These are phyloP conservation scores for Willisornis vidua DNA, from an alignment of 2,113 vertebrate genomes.

Conservation along the genomic window DNA sequence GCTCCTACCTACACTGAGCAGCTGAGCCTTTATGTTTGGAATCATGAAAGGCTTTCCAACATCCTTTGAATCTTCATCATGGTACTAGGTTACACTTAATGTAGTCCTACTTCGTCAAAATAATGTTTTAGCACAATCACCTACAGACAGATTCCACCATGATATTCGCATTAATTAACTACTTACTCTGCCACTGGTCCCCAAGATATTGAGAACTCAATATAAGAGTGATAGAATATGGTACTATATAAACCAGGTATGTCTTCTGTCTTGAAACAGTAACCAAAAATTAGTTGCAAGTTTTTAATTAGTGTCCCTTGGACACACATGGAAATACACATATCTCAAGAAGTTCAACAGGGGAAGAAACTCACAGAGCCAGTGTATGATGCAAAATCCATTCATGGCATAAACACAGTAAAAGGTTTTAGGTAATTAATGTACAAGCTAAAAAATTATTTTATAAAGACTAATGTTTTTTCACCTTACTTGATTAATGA, in stretches of 20 bases:
- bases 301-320: not conserved
- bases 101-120: not conserved
- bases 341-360: not conserved
- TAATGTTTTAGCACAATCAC: not conserved
- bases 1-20: not conserved
- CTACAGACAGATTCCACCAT: not conserved
- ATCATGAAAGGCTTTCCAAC: not conserved
- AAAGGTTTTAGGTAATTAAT: not conserved
- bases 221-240: not conserved
- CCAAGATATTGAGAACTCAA: not conserved
- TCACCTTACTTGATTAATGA: not conserved
- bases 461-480: not conserved
- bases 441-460: not conserved
- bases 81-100: not conserved
- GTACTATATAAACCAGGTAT: not conserved
- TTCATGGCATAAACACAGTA: not conserved
- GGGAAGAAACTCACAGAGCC: rapidly evolving
- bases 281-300: not conserved
- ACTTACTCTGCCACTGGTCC: not conserved
- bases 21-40: not conserved
- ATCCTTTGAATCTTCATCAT: not conserved
- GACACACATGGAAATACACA: not conserved
- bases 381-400: not conserved
- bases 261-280: not conserved
- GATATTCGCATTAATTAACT: rapidly evolving